A percentile compares a stretch with the other conserved stretches of the same genome.
These are phyloP conservation scores for Scaptomyza parva DNA, from an alignment of 2,888 invertebrate species.

Conservation along the genomic window DNA sequence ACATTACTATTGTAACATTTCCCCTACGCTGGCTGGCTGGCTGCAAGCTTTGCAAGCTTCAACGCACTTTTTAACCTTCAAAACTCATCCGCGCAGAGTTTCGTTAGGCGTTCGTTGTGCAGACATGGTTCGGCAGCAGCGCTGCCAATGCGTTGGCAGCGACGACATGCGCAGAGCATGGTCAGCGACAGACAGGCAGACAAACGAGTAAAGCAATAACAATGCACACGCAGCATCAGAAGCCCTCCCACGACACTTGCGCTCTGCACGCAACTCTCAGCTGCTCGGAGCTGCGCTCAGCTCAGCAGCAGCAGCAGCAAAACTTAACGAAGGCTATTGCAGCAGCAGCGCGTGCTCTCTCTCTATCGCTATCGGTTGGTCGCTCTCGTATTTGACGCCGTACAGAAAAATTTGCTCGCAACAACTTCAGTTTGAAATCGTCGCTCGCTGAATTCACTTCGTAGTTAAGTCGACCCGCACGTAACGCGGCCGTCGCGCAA, in stretches of 20 bases:
- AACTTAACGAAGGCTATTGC: slow-evolving; percentile 45
- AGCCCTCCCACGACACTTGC: slow-evolving; percentile 69
- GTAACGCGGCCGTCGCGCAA: slow-evolving; percentile 64
- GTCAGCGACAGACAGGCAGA: slow-evolving; percentile 31
- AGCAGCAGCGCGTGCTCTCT: slow-evolving; percentile 12
- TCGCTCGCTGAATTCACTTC: slow-evolving; percentile 77
- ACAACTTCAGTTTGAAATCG: slow-evolving; percentile 76
- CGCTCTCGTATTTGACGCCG: slow-evolving; percentile 24
- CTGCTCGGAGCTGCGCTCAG: neutral
- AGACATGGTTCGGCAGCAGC: slow-evolving; percentile 48
- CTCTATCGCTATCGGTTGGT: slow-evolving; percentile 4
- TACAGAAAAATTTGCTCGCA: slow-evolving; percentile 35
- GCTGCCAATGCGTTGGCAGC: slow-evolving; percentile 48
- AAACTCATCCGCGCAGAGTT: slow-evolving; percentile 52
- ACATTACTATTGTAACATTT: slow-evolving; percentile 31
- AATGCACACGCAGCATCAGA: slow-evolving; percentile 54
- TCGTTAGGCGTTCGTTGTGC: slow-evolving; percentile 42
- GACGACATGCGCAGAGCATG: slow-evolving; percentile 59
- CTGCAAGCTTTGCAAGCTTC: slow-evolving; percentile 41
- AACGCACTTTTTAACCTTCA: slow-evolving; percentile 82
- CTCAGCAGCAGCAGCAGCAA: slow-evolving; percentile 12
- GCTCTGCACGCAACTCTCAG: slow-evolving; percentile 38
- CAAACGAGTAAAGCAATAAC: slow-evolving; percentile 60
- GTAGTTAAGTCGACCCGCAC: slow-evolving; percentile 54
- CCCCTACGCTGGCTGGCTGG: slow-evolving; percentile 47